Conservation (phyloP, 2,888 invertebrate species). For the Formica aserva region DNA sequence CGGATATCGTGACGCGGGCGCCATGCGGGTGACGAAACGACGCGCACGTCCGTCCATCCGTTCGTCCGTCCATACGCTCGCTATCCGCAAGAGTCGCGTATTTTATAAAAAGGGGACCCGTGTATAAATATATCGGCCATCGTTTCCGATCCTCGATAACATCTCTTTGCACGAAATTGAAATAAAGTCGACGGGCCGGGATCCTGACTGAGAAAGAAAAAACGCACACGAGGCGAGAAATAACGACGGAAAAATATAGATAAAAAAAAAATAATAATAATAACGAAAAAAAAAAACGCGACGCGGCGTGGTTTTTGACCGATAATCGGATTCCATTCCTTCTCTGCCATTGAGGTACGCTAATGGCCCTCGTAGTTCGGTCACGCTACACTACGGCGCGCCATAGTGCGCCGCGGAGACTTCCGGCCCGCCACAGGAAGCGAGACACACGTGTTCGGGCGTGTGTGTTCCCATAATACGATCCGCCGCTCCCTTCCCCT, state of each 20-base stretch:
- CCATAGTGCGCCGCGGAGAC: constrained; percentile 84
- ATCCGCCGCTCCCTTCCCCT: constrained; percentile 59
- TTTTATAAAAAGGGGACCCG: background rate
- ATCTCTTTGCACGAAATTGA: background rate
- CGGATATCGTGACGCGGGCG: constrained; percentile 71
- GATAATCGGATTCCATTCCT: constrained; percentile 80
- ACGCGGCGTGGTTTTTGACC: constrained; percentile 70
- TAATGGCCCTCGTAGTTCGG: constrained; percentile 83
- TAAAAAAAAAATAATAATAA: no score
- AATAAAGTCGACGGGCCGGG: constrained; percentile 1
- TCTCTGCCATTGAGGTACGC: constrained; percentile 78
- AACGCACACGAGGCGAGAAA: constrained; percentile 18
- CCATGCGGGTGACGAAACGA: constrained; percentile 77
- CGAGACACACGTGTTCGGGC: constrained; percentile 84
- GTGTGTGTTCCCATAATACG: constrained; percentile 82
- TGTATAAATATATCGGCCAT: background rate
- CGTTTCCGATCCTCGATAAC: background rate
- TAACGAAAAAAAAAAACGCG: background rate
- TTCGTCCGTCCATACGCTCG: constrained; percentile 4
- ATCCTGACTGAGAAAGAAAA: background rate
- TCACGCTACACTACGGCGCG: constrained; percentile 82
- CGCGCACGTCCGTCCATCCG: constrained; percentile 64
- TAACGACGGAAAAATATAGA: constrained; percentile 3
- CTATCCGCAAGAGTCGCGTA: background rate
- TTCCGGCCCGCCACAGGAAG: constrained; percentile 84